Evolutionary conservation across 2,797 vertebrate genomes (phyloP), one percentile per base, ranked within the genome.

Genomic region (Coranthus polyacanthus): DNA sequence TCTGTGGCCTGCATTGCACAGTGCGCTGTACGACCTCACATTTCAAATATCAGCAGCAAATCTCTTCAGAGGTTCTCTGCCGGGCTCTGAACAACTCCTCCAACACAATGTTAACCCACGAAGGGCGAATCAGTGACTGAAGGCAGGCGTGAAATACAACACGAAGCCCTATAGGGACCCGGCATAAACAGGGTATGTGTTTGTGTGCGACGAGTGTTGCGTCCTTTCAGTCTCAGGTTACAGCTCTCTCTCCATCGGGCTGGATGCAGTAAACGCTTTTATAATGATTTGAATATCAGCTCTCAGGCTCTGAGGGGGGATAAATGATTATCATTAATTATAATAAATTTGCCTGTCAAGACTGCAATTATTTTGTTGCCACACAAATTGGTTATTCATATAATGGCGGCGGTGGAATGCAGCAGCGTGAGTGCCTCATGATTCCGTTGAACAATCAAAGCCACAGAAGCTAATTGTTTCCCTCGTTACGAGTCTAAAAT

Each of bases 301-400:
- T 89, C 81, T 78, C 93, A 83, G 77, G 86, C 87, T 85, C 82
- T 38, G 61, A 46, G 64, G 68, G 85, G 92, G 92, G 89, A 87
- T 72, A 89, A 95, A 89, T 91, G 46, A 94, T 95, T 93, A 89
- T 89, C 88, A 94, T 96, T 94, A 94, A 95, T 96, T 97, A 93
- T 69, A 91, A 92, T 88, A 93, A 91, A 92, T 92, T 91, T 88
- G 78, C 89, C 89, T 87, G 92, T 95, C 93, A 94, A 82, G 80
- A 80, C 76, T 82, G 83, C 89, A 94, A 93, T 95, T 95, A 94
- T 93, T 94, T 90, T 93, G 83, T 89, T 91, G 84, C 86, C 91
- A 84, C 92, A 94, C 88, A 92, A 93, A 93, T 93, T 93, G 90
- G 80, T 89, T 86, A 68, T 83, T 92, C 78, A 82, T 85, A 62